Evolutionary conservation across 2,797 vertebrate species (phyloP).

Genomic region (Gymnothorax javanicus): DNA sequence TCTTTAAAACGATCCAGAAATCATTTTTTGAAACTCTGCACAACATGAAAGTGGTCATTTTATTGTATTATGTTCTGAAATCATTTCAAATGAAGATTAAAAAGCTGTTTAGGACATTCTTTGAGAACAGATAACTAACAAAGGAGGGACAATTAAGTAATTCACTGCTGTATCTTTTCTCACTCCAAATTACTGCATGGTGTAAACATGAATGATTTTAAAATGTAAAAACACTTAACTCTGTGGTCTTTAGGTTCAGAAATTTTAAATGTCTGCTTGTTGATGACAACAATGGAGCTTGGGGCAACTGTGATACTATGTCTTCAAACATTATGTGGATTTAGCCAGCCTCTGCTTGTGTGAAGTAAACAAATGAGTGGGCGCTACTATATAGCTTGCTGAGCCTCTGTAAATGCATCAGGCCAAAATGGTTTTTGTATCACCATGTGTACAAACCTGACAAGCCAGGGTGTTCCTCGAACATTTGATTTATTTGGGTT

Average conservation of each 20-base stretch:
- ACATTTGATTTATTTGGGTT: neutral
- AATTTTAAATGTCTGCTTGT: neutral
- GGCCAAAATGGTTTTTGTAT: neutral
- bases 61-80: neutral
- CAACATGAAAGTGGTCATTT: neutral
- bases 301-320: neutral
- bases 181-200: neutral
- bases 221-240: neutral
- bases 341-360: neutral
- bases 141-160: neutral
- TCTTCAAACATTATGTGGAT: neutral
- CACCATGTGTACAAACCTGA: neutral
- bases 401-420: neutral
- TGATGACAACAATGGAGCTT: neutral
- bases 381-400: neutral
- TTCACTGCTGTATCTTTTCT: neutral
- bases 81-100: neutral
- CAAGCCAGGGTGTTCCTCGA: neutral
- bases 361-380: neutral
- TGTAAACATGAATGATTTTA: neutral
- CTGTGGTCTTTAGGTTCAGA: neutral
- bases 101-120: neutral
- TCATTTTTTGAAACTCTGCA: neutral
- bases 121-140: neutral
- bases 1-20: neutral